These are phyloP conservation scores for Pitangus sulphuratus DNA, from an alignment of 2,797 vertebrate species.

Conservation along the genomic window DNA sequence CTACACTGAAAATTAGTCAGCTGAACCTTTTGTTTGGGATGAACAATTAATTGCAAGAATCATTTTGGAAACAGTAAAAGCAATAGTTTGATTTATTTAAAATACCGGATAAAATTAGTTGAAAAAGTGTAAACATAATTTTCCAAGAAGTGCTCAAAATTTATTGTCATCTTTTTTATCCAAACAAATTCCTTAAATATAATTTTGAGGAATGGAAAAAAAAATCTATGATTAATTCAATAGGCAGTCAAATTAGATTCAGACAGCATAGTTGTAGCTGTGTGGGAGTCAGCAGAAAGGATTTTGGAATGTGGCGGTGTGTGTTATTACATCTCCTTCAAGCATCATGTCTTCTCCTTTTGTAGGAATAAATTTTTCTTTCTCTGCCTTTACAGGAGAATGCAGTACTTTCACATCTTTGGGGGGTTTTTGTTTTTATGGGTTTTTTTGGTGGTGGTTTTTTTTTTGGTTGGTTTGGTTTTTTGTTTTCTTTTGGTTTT, in stretches of 20 bases:
- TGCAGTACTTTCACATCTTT: neutral
- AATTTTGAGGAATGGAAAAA: neutral
- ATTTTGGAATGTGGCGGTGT: neutral
- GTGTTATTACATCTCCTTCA: neutral
- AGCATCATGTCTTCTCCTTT: neutral
- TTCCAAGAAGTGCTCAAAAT: neutral
- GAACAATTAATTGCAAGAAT: neutral
- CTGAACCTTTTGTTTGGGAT: neutral
- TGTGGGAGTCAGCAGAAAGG: neutral
- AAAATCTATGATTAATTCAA: neutral
- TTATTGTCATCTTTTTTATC: neutral
- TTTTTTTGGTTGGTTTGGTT: neutral
- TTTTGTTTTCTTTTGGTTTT: neutral
- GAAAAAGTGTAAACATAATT: neutral
- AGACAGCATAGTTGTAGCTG: neutral
- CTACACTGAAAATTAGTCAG: neutral
- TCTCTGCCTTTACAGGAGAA: neutral
- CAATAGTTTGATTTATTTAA: neutral
- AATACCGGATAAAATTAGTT: neutral
- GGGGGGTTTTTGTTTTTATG: no score
- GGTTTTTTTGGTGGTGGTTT: neutral
- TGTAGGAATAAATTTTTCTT: neutral
- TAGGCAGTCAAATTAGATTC: conserved; percentile 2
- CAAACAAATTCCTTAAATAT: neutral
- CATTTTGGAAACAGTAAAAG: neutral